Base-by-base conservation (phyloP, 2,113 vertebrate species). In the Pluvianellus socialis region DNA sequence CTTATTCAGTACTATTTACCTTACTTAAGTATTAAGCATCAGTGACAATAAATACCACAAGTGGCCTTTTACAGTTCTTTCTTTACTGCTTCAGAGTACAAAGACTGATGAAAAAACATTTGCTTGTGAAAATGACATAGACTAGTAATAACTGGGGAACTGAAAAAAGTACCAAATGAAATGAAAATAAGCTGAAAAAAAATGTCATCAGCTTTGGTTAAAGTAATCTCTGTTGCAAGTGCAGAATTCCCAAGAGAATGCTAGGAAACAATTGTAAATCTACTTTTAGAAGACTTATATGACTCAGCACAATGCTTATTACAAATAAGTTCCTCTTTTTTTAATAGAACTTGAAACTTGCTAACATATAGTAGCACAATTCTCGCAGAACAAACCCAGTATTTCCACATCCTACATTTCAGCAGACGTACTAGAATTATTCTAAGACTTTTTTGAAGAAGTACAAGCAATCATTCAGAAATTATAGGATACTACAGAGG, bases 321-420 rank as follows among this genome's bases (percentile, higher is more conserved):
- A 66, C 20, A 92, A 71, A n/a, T 28, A 81, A 86, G 53, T 96
- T 97, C 92, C 94, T 85, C 83, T 79, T 94, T 93, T 85, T 68
- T 61, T 33, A 87, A 79, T 62, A 87, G 76, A 92, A 58, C 35
- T 70, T 62, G 53, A 94, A 94, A 81, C 80, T 92, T 72, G 17
- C 49, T 85, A 90, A 59, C 28, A 50, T 30, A 55, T 8, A 93
- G 30, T 53, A 79, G 30, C 35, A 87, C 44, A 22, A 50, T 84
- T 76, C 62, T 38, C 2, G 30, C 35, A 92, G 70, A 77, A 84
- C 11, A 79, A 91, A 91, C 89, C 10, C 40, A 76, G 1, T 58
- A 83, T 92, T 90, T 72, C 44, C 70, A 94, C 8, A 11, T 65
- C 35, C 52, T 74, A 52, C 22, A 27, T 79, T 91, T 92, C 73